Evolutionary conservation across 2,888 invertebrate species (phyloP), one percentile per base, ranked within the genome.

Genomic region (Agapetus fuscipes): DNA sequence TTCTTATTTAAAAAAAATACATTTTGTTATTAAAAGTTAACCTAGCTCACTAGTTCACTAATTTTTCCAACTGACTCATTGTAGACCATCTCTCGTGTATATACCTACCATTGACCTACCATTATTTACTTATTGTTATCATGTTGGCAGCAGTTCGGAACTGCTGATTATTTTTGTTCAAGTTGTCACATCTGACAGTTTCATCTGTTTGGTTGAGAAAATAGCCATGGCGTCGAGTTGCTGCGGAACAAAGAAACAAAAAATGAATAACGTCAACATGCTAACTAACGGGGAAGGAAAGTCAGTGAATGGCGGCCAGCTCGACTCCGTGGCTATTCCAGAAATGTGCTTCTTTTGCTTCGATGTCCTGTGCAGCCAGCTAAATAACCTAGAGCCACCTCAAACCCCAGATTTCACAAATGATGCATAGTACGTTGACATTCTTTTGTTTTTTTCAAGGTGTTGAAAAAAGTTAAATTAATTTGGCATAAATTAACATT

Each of bases 341-440:
- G 95, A 96, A 64, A 98, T 98, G 97, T 94, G 94, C 62, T 90
- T 87, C 74, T 97, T 88, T 73, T 98, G 98, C 78, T 98, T 97
- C 74, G 97, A 98, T 72, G 94, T 96, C 54, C 80, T 98, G 51
- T 87, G 94, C 67, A 82, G 84, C 66, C 90, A 95, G 70, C 76
- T 98, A 56, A 85, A 94, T 68, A 88, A 85, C 62, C 76, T 88
- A 62, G 91, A 94, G 53, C 84, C 89, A 52, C 96, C 96, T 51
- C 85, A 84, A 63, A 76, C 82, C 53, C 93, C 95, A 56, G 76
- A 80, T 64, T 96, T 42, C 36, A 39, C 43, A 37, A 40, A 45
- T 30, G 41, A 41, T 33, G 38, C 43, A 35, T 42, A 43, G 46
- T 42, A 39, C 46, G 45, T 37, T n/a, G 37, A 40, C 34, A 25